Evolutionary conservation across 2,888 invertebrate genomes (phyloP), one percentile per base, ranked within the genome.

Genomic region (Stratiomys singularior): DNA sequence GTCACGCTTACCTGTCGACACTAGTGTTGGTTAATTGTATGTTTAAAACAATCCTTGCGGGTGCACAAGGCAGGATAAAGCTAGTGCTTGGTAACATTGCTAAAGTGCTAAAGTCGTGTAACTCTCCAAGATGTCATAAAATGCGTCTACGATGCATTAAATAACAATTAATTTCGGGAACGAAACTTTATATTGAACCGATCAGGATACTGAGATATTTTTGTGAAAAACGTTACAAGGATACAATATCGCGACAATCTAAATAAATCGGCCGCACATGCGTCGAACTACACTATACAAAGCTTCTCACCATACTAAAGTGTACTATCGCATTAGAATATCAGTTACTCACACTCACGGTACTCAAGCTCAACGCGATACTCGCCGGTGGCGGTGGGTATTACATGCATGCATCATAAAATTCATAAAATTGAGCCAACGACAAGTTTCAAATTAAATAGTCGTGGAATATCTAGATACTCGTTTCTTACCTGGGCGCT

Each of bases 221-320:
- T n/a, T n/a, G n/a, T n/a, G n/a, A n/a, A n/a, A n/a, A 37, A 37
- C 37, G 37, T 5, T 37, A 5, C 37, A 37, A 52, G 52, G 52
- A 18, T 18, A 9, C 15, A 7, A 25, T 23, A 60, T 7, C 9
- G 23, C 60, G 60, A 21, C 23, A 25, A 25, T 21, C 5, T 5
- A 69, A 23, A 5, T 25, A n/a, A 76, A 74, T 27, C 66, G 63
- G 27, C 28, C 18, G 69, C 52, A 64, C 78, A 78, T 78, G 76
- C 77, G 76, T 78, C 78, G 77, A 79, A 78, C 79, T 52, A 67
- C 52, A 77, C 77, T 77, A 37, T 58, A 77, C 77, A 77, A 69
- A 74, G 69, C 46, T 79, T 76, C 69, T 30, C 58, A 69, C 27
- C 23, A 46, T 52, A 79, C 79, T 79, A 77, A 78, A 74, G 46